These are phyloP conservation scores for Grammomys surdaster DNA, from an alignment of 2,113 vertebrate genomes.

Conservation along the genomic window DNA sequence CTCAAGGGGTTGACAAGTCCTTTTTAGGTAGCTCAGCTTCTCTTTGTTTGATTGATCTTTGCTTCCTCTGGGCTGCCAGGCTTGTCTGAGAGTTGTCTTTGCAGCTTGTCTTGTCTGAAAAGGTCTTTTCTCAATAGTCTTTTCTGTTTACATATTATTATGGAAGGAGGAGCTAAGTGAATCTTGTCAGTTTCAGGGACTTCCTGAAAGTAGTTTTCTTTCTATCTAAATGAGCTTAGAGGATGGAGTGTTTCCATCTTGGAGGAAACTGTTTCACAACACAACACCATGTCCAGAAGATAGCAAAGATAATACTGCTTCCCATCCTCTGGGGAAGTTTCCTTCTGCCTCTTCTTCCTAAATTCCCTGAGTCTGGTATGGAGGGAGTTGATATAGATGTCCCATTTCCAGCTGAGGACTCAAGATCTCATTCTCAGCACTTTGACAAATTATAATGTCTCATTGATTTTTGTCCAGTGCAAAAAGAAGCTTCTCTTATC, in stretches of 20 bases:
- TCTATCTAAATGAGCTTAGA: background rate
- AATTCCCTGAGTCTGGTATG: background rate
- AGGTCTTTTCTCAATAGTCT: background rate
- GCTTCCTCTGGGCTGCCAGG: background rate
- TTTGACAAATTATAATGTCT: background rate
- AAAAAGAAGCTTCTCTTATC: background rate
- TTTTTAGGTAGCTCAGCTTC: background rate
- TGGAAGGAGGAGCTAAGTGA: background rate
- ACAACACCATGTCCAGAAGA: background rate
- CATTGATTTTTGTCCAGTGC: background rate
- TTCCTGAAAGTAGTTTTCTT: background rate
- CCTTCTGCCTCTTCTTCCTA: background rate
- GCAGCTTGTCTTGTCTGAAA: background rate
- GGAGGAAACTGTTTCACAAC: background rate
- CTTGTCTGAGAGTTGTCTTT: background rate
- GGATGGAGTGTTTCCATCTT: background rate
- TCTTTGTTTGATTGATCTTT: background rate
- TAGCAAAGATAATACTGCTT: too few species aligned
- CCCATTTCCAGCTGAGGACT: background rate
- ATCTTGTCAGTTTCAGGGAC: background rate
- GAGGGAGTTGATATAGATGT: background rate
- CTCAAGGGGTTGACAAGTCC: background rate
- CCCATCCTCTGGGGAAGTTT: background rate
- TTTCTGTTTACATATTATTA: background rate
- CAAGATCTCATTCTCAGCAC: background rate